Evolutionary conservation across 2,113 vertebrate genomes (phyloP).

Genomic region (Trochalopteron elliotii): DNA sequence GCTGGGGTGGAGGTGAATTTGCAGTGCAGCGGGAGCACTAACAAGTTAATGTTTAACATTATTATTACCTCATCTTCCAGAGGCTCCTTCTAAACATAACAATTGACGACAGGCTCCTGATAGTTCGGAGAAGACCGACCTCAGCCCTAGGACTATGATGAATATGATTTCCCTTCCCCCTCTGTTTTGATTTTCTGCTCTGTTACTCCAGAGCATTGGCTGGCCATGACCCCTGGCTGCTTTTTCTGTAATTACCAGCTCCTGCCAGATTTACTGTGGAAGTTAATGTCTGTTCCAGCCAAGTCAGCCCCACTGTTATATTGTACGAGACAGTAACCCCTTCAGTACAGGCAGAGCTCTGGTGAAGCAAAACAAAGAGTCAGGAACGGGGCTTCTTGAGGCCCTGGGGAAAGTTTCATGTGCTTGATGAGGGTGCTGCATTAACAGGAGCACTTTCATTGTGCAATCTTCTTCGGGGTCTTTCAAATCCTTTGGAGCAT

Average conservation of each 20-base stretch:
- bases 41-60: constrained; percentile 74
- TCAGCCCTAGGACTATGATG: constrained; percentile 64
- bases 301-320: constrained; percentile 61
- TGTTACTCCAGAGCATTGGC: constrained; percentile 72
- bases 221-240: constrained; percentile 73
- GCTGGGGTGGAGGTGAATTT: constrained; percentile 65
- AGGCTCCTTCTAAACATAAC: constrained; percentile 73
- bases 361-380: constrained; percentile 37
- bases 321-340: constrained; percentile 69
- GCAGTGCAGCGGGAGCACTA: constrained; percentile 64
- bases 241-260: constrained; percentile 75
- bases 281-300: constrained; percentile 74
- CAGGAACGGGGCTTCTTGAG: not conserved
- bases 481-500: not conserved
- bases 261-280: constrained; percentile 75
- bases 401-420: not conserved
- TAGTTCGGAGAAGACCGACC: constrained; percentile 66
- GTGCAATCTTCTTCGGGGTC: not conserved
- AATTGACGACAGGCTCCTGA: constrained; percentile 72
- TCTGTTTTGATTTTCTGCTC: constrained; percentile 76
- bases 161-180: constrained; percentile 70
- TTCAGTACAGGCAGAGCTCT: constrained; percentile 51
- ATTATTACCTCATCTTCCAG: constrained; percentile 74
- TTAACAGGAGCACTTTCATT: not conserved
- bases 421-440: not conserved